Evolutionary conservation across 2,113 vertebrate genomes (phyloP), one percentile per base, ranked within the genome.

Genomic region (Hemicordylus capensis): DNA sequence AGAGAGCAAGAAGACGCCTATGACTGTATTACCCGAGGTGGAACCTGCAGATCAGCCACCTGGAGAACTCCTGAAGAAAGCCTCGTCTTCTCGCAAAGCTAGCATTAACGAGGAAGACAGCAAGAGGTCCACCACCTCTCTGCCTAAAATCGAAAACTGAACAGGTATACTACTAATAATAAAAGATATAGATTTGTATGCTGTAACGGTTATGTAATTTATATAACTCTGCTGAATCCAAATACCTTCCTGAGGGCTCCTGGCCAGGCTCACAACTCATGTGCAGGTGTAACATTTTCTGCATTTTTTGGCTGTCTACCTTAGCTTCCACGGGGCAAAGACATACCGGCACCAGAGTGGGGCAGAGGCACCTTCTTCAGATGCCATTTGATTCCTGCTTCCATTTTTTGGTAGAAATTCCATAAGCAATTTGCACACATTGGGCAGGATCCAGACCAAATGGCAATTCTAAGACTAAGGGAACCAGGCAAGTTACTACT

Each of bases 11-110:
- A 87, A 58, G 61, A 74, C 85, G n/a, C 37, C 73, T 6, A 58
- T 0, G 0, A 24, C 61, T 46, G 0, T 20, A 26, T 59, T 80
- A 34, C 74, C 0, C 0, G 86, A 77, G 34, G 39, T 73, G 73
- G 74, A 28, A 0, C 17, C 66, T 14, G 0, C 42, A 3, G 19
- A 19, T 28, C 63, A 56, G 37, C 7, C 48, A 6, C 64, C 85
- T 15, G 70, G 42, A 51, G 76, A 66, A n/a, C 10, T 73, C 69
- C 3, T 26, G 58, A 64, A 48, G 70, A 89, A 83, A 64, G 58
- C 12, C 1, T 44, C 63, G 12, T 51, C 84, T 31, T 51, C 58
- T 63, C 67, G 54, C 26, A 83, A 9, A 17, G n/a, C 75, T n/a
- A 78, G 63, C 85, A 78, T 73, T 0, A 59, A 1, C 54, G 46